These are phyloP conservation scores for Alentia gelatinosa DNA, from an alignment of 2,888 invertebrate genomes.

Conservation along the genomic window DNA sequence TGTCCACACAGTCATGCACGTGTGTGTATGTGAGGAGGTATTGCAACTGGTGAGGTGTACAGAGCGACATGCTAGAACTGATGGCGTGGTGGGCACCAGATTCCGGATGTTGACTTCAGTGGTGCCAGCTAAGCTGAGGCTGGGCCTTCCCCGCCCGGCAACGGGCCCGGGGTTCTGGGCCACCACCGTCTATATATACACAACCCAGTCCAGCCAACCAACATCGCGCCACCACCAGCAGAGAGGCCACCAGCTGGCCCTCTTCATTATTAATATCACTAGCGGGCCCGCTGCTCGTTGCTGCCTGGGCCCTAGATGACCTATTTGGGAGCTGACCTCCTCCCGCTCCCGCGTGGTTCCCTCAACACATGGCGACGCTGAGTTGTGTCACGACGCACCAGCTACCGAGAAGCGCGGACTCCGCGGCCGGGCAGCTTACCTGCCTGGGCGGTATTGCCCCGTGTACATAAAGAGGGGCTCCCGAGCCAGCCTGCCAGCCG, in stretches of 20 bases:
- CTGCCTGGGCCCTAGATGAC: constrained; percentile 28
- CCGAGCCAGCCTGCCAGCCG: too few relatives aligned
- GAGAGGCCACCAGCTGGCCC: neutral
- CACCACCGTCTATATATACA: neutral
- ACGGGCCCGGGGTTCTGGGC: neutral
- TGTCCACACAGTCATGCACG: too few relatives aligned
- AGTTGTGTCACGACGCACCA: too few relatives aligned
- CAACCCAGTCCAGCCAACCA: neutral
- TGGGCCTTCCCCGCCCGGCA: neutral
- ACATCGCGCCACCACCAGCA: neutral
- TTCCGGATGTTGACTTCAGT: neutral
- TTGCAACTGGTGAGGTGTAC: too few relatives aligned
- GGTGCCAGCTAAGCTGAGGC: neutral
- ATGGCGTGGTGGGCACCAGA: neutral
- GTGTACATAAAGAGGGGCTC: too few relatives aligned
- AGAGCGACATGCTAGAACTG: too few relatives aligned
- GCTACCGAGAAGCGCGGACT: too few relatives aligned
- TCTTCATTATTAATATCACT: constrained; percentile 16
- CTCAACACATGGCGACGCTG: too few relatives aligned
- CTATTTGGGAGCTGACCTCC: neutral
- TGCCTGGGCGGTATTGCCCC: too few relatives aligned
- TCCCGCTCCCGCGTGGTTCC: neutral
- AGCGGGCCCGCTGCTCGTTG: constrained; percentile 17
- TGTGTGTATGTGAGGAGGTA: too few relatives aligned
- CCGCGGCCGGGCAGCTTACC: too few relatives aligned